These are phyloP conservation scores for Agrochola lota DNA, from an alignment of 2,888 invertebrate genomes.

Conservation along the genomic window DNA sequence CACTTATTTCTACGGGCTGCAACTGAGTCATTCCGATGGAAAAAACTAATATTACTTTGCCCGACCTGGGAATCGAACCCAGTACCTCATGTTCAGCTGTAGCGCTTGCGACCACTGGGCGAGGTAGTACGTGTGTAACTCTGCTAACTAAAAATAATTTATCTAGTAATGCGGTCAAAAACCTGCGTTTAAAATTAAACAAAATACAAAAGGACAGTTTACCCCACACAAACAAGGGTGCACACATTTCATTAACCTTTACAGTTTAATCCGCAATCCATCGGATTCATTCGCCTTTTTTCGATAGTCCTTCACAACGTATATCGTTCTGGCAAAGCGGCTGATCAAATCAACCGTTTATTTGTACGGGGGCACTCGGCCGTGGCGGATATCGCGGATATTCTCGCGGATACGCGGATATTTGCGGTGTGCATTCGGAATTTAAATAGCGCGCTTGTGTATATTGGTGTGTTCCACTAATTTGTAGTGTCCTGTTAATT, in stretches of 20 bases:
- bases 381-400: conserved; percentile 73
- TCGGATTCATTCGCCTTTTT: conserved; percentile 73
- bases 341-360: conserved; percentile 84
- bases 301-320: conserved; percentile 67
- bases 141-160: background rate
- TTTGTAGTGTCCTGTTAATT: conserved; percentile 63
- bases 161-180: background rate
- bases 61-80: too few species aligned
- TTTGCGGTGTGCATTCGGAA: conserved; percentile 67
- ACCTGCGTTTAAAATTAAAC: conserved; percentile 12
- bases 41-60: too few species aligned
- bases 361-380: conserved; percentile 80
- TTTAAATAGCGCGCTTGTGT: conserved; percentile 66
- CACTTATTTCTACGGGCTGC: too few species aligned
- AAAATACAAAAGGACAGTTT: conserved; percentile 46
- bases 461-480: conserved; percentile 64
- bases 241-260: conserved; percentile 77
- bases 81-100: too few species aligned
- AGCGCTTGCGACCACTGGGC: too few species aligned
- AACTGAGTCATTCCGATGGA: too few species aligned
- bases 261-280: conserved; percentile 70
- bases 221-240: conserved; percentile 59
- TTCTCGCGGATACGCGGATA: conserved; percentile 70
- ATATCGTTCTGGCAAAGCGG: conserved; percentile 72
- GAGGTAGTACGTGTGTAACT: too few species aligned